Conservation (phyloP, 1,140 invertebrate genomes). For the Ceratitis capitata region DNA sequence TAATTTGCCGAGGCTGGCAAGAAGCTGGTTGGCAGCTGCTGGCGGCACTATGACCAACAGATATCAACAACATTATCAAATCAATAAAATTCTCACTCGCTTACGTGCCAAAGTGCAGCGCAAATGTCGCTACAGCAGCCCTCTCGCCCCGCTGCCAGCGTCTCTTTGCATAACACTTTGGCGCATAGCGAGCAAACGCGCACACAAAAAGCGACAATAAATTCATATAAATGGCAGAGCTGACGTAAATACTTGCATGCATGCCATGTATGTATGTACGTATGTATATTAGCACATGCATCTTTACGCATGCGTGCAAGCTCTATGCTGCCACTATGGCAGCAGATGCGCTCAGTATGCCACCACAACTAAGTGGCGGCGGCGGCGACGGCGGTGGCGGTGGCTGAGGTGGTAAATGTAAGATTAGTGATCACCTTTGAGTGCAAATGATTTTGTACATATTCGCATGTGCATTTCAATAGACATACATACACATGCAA, state of each 20-base stretch:
- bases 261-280: background rate
- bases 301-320: background rate
- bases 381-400: background rate
- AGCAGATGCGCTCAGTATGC: background rate
- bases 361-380: background rate
- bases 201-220: slow-evolving; percentile 8
- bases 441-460: background rate
- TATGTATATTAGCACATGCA: background rate
- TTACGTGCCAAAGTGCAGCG: background rate
- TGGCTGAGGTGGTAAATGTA: background rate
- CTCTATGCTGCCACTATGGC: background rate
- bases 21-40: background rate
- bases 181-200: background rate
- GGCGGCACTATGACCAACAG: slow-evolving; percentile 10
- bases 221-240: slow-evolving; percentile 12
- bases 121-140: background rate
- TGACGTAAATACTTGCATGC: background rate
- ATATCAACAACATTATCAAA: slow-evolving; percentile 22
- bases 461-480: background rate
- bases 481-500: background rate
- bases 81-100: slow-evolving; percentile 32
- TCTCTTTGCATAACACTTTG: background rate
- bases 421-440: background rate
- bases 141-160: too few species aligned
- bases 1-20: background rate